Base-by-base conservation (phyloP, 2,113 vertebrate genomes). In the Gorsachius goisagi region DNA sequence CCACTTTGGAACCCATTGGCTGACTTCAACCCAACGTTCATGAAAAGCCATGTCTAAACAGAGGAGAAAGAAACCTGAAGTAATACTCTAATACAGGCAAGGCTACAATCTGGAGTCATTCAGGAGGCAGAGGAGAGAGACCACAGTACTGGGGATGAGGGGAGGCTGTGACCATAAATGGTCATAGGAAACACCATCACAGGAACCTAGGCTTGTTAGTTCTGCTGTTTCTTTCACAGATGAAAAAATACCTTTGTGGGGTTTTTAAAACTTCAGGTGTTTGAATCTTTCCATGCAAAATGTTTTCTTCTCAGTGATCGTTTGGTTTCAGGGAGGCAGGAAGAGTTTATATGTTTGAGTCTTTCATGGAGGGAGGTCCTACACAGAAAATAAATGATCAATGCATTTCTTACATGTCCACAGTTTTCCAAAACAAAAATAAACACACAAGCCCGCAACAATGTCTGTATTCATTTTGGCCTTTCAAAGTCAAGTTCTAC, bases 401-500 rank as follows among this genome's bases (percentile, higher is more conserved):
- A 30, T 78, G 20, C 6, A 28, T 49, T 85, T 56, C 37, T 67
- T 41, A 39, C 12, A 28, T 8, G 3, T 77, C 37, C n/a, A n/a
- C n/a, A 27, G 18, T 45, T 76, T 87, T 58, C 39, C 67, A 47
- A 45, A 89, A 49, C 13, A 69, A 37, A 79, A 82, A 72, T 30
- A 72, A 89, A 83, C 1, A 0, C 44, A 39, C 11, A 44, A 19
- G 9, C 18, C 39, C 0, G 0, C 37, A 83, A 55, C 10, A 82
- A 47, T 2, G 9, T 85, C 69, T 90, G 12, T 23, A 37, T 78
- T 88, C 74, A 60, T 69, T 94, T 37, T 94, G 37, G 35, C 33
- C 28, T 85, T 91, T 84, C 56, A 37, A 72, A 74, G 26, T 39
- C 17, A 86, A 23, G 21, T 73, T 83, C 59, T 84, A 33, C 28